Percentiles rank a stretch among this genome's conserved stretches.
phyloP scores from a whole-genome alignment of 2,797 vertebrate genomes.

The Oreochromis mossambicus region DNA sequence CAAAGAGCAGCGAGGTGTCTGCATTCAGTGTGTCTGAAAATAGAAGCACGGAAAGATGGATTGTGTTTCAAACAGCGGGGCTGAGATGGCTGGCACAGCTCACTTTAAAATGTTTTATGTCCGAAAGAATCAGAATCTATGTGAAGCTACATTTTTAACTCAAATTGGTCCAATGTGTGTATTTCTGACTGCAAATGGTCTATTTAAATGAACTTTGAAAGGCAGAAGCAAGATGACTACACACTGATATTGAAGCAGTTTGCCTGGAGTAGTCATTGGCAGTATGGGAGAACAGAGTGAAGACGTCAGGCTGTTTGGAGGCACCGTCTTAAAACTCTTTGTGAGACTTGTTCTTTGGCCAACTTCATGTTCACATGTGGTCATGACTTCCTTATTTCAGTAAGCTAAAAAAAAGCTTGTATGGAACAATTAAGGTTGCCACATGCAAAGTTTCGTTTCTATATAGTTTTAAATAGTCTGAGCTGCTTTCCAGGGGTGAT shows the following conservation, averaged over 20 bases:
- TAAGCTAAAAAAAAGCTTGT: neutral
- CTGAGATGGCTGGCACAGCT: neutral
- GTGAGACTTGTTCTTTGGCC: neutral
- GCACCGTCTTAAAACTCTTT: neutral
- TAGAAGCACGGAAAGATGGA: neutral
- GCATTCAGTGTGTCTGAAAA: neutral
- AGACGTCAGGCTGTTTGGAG: neutral
- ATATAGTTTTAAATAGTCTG: neutral
- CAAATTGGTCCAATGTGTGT: neutral
- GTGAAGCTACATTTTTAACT: neutral
- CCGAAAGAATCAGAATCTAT: neutral
- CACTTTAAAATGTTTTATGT: neutral
- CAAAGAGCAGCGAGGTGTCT: neutral
- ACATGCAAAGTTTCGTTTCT: neutral
- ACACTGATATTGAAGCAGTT: neutral
- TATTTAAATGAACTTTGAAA: neutral
- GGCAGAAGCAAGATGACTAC: neutral
- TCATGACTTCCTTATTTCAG: neutral
- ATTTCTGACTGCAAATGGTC: neutral
- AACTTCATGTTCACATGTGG: neutral
- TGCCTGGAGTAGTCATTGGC: neutral
- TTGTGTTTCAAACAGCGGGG: neutral
- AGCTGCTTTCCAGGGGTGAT: neutral
- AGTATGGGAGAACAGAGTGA: neutral
- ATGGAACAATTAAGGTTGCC: neutral